Conservation (phyloP, 2,113 vertebrate genomes). For the Lepidothrix coronata region DNA sequence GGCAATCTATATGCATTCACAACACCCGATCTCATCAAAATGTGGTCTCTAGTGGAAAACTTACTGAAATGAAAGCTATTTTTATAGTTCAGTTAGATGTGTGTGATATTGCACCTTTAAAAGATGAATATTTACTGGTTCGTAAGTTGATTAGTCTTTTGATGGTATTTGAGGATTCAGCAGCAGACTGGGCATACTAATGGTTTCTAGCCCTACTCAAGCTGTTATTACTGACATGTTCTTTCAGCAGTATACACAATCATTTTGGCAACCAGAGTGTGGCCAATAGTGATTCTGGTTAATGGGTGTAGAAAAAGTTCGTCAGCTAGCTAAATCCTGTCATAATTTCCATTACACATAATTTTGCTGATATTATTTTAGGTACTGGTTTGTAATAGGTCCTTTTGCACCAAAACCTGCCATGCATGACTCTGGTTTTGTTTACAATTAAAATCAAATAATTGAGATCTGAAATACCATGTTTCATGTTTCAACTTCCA, state of each 20-base stretch:
- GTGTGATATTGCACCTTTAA: background rate
- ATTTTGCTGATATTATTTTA: constrained; percentile 20
- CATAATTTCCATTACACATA: constrained; percentile 37
- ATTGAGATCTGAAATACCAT: background rate
- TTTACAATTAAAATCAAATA: background rate
- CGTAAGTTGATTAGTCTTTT: background rate
- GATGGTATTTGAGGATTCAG: constrained; percentile 10
- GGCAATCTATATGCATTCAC: background rate
- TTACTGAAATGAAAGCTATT: background rate
- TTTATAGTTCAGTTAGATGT: background rate
- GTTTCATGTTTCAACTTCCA: background rate
- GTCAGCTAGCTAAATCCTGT: background rate
- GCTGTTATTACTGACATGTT: constrained; percentile 43
- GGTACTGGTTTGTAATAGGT: background rate
- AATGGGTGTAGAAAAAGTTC: background rate
- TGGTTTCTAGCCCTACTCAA: background rate
- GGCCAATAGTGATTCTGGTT: background rate
- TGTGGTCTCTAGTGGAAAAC: background rate
- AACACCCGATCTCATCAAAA: background rate
- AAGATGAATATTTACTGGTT: background rate
- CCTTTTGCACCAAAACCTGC: background rate
- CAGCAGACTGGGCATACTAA: background rate
- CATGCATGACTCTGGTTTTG: background rate
- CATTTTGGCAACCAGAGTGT: background rate
- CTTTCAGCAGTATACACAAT: background rate